Evolutionary conservation across 2,797 vertebrate species (phyloP).

Genomic region (Chiroxiphia lanceolata): DNA sequence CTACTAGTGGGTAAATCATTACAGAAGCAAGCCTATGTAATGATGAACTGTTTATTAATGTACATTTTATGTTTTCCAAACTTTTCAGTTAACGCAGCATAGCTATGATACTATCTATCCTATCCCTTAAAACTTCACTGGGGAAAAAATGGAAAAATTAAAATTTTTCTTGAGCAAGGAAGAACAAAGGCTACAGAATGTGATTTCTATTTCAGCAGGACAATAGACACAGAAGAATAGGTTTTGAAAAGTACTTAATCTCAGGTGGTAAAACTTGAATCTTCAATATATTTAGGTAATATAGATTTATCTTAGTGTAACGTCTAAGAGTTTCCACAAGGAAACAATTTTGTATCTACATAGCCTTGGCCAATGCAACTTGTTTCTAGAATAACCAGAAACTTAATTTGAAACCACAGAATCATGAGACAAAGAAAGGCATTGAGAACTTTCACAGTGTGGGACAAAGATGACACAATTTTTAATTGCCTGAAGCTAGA

Average conservation of each 20-base stretch:
- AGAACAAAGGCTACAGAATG: neutral
- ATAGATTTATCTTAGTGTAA: neutral
- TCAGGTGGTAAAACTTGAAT: neutral
- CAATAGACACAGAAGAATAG: neutral
- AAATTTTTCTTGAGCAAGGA: neutral
- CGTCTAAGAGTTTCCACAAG: neutral
- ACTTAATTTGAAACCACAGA: slow-evolving; percentile 39
- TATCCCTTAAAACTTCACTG: neutral
- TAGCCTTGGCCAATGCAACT: neutral
- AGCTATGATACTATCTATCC: neutral
- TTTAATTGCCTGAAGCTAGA: slow-evolving; percentile 6
- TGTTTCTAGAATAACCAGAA: slow-evolving; percentile 16
- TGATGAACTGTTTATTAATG: neutral
- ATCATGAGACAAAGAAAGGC: slow-evolving; percentile 18
- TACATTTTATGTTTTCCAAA: neutral
- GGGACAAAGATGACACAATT: slow-evolving; percentile 31
- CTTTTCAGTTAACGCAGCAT: neutral
- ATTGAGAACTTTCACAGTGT: neutral
- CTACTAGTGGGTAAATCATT: neutral
- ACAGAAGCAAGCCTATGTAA: neutral
- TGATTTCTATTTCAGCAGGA: neutral
- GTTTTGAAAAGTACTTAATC: neutral
- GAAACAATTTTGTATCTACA: neutral
- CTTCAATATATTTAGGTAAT: neutral
- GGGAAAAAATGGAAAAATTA: neutral